Base-by-base conservation (phyloP, 2,797 vertebrate genomes). In the Cebuella pygmaea region DNA sequence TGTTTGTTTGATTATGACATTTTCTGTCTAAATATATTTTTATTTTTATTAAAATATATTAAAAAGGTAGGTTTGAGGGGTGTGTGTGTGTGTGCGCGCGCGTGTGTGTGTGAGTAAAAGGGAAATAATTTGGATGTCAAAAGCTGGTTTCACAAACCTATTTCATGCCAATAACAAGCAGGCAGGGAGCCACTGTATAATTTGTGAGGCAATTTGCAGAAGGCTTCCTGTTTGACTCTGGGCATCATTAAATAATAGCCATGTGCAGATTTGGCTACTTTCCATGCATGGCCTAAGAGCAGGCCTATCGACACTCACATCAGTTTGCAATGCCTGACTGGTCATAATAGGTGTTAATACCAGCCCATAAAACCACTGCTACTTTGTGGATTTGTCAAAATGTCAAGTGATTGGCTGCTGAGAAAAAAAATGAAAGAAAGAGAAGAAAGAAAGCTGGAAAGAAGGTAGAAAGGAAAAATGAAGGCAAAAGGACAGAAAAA, bases 191-290 rank as follows among this genome's bases (percentile, higher is more conserved):
- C 50, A 27, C 61, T 46, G 30, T 67, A 46, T 93, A 96, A 97
- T 96, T 93, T 97, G 67, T 92, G 52, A 97, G 59, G 93, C 93
- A 96, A 85, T 96, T 94, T 96, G 80, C 52, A 75, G 26, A 94
- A 90, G 39, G 52, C 39, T 96, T 97, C 94, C 72, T 97, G 36
- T 94, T 95, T 72, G 93, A 90, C 59, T 96, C 76, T 64, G 44
- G 83, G 59, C 87, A 88, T 96, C 96, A 97, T 97, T 97, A 96
- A 95, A 89, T 93, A 97, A 96, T 88, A 95, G 84, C 90, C 44
- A 30, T 52, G 85, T 92, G 93, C 84, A 76, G 93, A 83, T 90
- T 78, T 96, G 97, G 93, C 97, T 59, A 80, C 72, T 96, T 88
- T 90, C 95, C 97, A 89, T 8, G 1, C 59, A 46, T 96, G 24